Percentiles rank a stretch among this genome's conserved stretches.
Evolutionary conservation across 2,888 invertebrate species (phyloP).

Genomic region (Ctenicera cuprea): DNA sequence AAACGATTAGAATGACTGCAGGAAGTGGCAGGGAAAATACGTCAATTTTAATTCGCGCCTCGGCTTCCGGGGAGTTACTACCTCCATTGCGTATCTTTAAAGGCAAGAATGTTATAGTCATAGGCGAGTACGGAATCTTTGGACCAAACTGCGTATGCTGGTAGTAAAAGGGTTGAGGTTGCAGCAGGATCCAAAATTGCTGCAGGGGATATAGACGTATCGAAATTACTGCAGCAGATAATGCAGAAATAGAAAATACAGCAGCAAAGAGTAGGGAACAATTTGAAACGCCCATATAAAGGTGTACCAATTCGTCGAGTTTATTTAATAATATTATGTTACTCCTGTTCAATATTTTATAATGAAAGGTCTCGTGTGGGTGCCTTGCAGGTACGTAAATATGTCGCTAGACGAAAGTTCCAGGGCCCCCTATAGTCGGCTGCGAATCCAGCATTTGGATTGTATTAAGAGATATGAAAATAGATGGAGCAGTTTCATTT

Average conservation of each 20-base stretch:
- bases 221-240: background rate
- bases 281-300: no score
- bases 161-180: background rate
- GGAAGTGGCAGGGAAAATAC: slow-evolving; percentile 6
- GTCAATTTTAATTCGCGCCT: slow-evolving; percentile 11
- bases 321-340: no score
- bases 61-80: slow-evolving; percentile 1
- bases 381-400: no score
- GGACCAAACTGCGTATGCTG: background rate
- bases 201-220: background rate
- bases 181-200: background rate
- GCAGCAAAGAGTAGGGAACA: background rate
- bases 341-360: no score
- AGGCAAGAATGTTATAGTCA: background rate
- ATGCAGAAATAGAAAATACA: background rate
- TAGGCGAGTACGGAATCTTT: background rate
- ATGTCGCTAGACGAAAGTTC: no score
- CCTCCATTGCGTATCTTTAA: background rate
- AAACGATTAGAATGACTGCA: slow-evolving; percentile 11
- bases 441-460: no score
- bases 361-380: no score
- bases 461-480: no score
- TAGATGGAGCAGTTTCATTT: no score
- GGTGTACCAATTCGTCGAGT: no score
- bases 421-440: no score